phyloP scores from a whole-genome alignment of 1,140 invertebrate species.

The Polypedilum vanderplanki region DNA sequence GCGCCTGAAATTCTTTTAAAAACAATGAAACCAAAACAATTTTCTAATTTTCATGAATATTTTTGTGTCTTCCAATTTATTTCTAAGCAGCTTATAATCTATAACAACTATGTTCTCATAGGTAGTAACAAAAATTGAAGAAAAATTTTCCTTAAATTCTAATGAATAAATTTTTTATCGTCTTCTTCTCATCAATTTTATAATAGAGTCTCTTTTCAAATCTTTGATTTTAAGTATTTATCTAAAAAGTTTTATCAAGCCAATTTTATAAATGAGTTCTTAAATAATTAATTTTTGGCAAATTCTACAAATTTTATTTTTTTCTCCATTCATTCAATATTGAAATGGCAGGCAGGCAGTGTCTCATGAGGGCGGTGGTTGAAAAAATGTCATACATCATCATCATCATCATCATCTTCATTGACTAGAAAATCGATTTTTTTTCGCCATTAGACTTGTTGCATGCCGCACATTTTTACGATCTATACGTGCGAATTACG shows the following conservation, averaged over 20 bases:
- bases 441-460: neutral
- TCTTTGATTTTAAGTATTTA: neutral
- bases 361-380: neutral
- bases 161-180: neutral
- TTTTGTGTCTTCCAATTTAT: conserved; percentile 9
- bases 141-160: neutral
- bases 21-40: no score
- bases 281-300: neutral
- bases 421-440: conserved; percentile 15
- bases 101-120: neutral
- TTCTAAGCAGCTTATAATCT: neutral
- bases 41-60: neutral
- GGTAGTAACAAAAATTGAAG: no score
- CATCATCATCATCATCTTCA: no score
- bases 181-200: neutral
- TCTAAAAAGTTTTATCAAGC: neutral
- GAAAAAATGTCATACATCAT: conserved; percentile 8
- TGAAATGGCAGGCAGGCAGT: neutral
- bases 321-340: neutral
- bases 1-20: no score
- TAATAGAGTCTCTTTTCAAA: conserved; percentile 7
- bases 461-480: conserved; percentile 48
- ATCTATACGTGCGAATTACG: conserved; percentile 91
- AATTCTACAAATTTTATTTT: neutral
- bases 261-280: neutral